Evolutionary conservation across 2,888 invertebrate species (phyloP).

Genomic region (Dynastes maya): DNA sequence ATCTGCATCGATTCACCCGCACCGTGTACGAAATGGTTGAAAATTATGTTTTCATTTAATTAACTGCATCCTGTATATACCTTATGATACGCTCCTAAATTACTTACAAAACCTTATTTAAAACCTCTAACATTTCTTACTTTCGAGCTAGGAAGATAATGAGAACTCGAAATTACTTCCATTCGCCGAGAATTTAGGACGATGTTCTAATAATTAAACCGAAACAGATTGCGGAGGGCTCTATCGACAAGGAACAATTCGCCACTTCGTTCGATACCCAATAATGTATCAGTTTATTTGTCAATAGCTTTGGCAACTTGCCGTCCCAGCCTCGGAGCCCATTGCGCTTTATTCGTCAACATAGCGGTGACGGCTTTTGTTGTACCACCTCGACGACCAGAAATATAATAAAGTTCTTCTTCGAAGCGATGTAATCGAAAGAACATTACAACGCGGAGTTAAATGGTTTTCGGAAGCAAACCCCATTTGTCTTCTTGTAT

Average conservation of each 20-base stretch:
- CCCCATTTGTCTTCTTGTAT: constrained; percentile 22
- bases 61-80: no score
- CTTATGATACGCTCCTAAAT: no score
- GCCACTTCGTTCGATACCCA: constrained; percentile 12
- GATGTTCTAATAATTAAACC: constrained; percentile 16
- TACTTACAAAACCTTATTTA: no score
- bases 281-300: constrained; percentile 36
- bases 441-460: constrained; percentile 26
- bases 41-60: no score
- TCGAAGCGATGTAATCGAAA: constrained; percentile 30
- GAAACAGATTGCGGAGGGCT: constrained; percentile 6
- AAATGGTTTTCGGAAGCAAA: constrained; percentile 31
- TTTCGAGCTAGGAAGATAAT: not conserved
- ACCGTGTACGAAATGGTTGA: no score
- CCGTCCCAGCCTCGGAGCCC: constrained; percentile 5
- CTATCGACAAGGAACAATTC: constrained; percentile 30
- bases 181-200: no score
- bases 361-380: constrained; percentile 15
- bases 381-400: constrained; percentile 6
- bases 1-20: no score
- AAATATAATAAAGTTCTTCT: constrained; percentile 38
- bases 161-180: no score
- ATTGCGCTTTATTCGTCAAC: not conserved
- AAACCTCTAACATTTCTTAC: not conserved
- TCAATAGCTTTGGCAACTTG: constrained; percentile 31